phyloP scores from a whole-genome alignment of 1,140 invertebrate genomes.

The Telenomus remus region DNA sequence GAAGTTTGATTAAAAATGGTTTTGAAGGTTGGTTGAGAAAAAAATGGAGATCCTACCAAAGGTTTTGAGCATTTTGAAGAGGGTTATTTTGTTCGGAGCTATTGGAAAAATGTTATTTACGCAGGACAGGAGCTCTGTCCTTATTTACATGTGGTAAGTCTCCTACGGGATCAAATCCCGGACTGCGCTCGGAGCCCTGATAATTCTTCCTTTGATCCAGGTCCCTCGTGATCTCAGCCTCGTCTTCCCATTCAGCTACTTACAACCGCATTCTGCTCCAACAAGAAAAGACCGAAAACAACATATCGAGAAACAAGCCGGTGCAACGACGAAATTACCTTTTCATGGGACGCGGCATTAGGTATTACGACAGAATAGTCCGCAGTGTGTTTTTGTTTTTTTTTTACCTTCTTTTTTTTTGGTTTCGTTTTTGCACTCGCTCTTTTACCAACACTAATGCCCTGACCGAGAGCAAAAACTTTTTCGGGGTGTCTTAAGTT shows the following conservation, averaged over 20 bases:
- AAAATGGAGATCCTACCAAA: constrained; percentile 26
- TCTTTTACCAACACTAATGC: constrained; percentile 4
- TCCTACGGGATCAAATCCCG: constrained; percentile 76
- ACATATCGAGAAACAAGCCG: constrained; percentile 36
- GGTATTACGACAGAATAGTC: not conserved
- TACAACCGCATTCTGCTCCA: constrained; percentile 54
- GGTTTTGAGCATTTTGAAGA: constrained; percentile 48
- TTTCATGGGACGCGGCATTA: not conserved
- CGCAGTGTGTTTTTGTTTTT: too few species aligned
- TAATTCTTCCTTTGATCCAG: constrained; percentile 77
- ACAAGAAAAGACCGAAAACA: constrained; percentile 47
- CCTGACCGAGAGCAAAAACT: constrained; percentile 29
- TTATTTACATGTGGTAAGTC: constrained; percentile 77
- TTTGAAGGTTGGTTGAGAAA: not conserved
- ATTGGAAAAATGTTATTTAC: constrained; percentile 76
- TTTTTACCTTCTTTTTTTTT: too few species aligned
- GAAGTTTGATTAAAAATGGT: not conserved
- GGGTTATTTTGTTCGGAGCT: constrained; percentile 66
- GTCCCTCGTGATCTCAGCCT: constrained; percentile 68
- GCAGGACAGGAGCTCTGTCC: constrained; percentile 70
- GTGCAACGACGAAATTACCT: constrained; percentile 13
- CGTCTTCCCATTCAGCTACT: constrained; percentile 57
- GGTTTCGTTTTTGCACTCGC: too few species aligned
- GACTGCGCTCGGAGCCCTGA: constrained; percentile 72
- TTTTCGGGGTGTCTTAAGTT: constrained; percentile 68